Evolutionary conservation across 2,888 invertebrate species (phyloP), one percentile per base, ranked within the genome.

Genomic region (Pyrrhopygopsis socrates): DNA sequence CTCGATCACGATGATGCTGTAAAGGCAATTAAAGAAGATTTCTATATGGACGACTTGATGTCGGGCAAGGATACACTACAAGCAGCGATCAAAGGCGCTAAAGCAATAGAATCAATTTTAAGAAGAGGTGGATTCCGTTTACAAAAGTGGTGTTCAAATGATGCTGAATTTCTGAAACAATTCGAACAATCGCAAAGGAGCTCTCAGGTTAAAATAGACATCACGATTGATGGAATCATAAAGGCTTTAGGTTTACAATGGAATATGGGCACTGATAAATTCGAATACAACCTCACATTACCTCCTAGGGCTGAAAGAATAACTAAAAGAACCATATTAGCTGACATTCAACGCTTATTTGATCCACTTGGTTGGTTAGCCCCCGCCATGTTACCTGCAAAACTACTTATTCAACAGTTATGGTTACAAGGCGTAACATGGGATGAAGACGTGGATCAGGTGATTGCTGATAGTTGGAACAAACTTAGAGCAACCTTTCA

Each of bases 301-400:
- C 50, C 54, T 34, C 34, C 11, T 34, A 34, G 5, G 34, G 34
- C 34, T 34, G 34, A 34, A 34, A 34, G 34, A 34, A 34, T 34
- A 34, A 34, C 74, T 2, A 74, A 74, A 38, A n/a, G 74, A 18
- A 77, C 79, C 11, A 74, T 60, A 6, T 15, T 93, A 6, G 81
- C 91, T 5, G 91, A 92, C 30, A 84, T 86, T 8, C 84, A 81
- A 24, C 83, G 79, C 60, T 54, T 90, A 2, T 90, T 87, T 68
- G 86, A 88, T 54, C 90, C 93, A 58, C 68, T 92, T 8, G 92
- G 92, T 24, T 91, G 92, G 92, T 67, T 93, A 20, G 80, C 93
- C 45, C 91, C 63, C 80, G 20, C 82, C 89, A 30, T 92, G 79
- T 58, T 93, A 20, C 81, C 60, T 18, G 88, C 91, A 9, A 93